Evolutionary conservation across 2,888 invertebrate species (phyloP).

Genomic region (Eupithecia subfuscata): DNA sequence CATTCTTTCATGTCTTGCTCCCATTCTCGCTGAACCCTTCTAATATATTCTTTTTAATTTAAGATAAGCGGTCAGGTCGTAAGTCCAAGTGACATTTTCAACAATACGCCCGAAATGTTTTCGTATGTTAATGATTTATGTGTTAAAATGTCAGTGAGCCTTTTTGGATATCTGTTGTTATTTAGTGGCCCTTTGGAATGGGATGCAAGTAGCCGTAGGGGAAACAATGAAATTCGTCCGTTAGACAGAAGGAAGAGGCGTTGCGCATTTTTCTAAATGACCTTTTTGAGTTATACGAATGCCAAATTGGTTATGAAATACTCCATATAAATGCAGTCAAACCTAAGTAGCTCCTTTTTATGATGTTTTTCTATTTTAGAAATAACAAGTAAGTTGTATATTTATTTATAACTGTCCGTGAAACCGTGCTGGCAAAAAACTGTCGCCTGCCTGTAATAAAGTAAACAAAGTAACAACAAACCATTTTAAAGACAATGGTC

Average conservation of each 20-base stretch:
- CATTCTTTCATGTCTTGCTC: constrained; percentile 68
- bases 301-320: not conserved
- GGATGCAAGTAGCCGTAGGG: constrained; percentile 59
- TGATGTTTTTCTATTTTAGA: constrained; percentile 3
- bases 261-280: constrained; percentile 10
- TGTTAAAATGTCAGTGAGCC: constrained; percentile 70
- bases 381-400: constrained; percentile 25
- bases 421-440: constrained; percentile 57
- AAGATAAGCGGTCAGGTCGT: constrained; percentile 79
- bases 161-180: constrained; percentile 72
- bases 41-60: constrained; percentile 67
- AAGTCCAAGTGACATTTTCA: constrained; percentile 83
- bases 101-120: constrained; percentile 82
- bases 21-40: constrained; percentile 61
- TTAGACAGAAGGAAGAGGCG: constrained; percentile 9
- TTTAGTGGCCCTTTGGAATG: constrained; percentile 67
- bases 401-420: constrained; percentile 56
- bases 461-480: constrained; percentile 53
- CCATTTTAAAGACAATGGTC: constrained; percentile 65
- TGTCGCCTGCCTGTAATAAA: constrained; percentile 66
- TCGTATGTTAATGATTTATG: constrained; percentile 84
- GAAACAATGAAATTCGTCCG: constrained; percentile 61
- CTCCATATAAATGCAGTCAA: not conserved
- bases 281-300: not conserved
- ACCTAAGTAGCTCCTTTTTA: not conserved